These are phyloP conservation scores for Chelonus insularis DNA, from an alignment of 1,140 invertebrate species.

Conservation along the genomic window DNA sequence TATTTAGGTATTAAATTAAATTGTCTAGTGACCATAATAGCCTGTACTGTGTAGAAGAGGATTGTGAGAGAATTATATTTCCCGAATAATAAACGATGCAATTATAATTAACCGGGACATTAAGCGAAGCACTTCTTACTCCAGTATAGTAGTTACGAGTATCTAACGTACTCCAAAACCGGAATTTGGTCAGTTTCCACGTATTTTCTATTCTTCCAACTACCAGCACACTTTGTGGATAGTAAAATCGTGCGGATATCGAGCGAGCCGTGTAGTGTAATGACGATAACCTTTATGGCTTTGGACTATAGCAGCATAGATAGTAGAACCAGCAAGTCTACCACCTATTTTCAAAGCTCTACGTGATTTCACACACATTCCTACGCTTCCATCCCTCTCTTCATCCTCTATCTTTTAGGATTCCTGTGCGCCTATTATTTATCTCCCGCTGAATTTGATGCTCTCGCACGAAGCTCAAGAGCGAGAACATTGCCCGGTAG, in stretches of 20 bases:
- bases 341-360: background rate
- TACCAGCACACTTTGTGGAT: background rate
- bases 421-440: constrained; percentile 3
- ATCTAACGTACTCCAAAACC: background rate
- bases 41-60: background rate
- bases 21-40: background rate
- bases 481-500: background rate
- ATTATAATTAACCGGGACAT: constrained; percentile 14
- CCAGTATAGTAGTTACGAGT: background rate
- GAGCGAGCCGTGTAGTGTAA: constrained; percentile 19
- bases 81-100: constrained; percentile 17
- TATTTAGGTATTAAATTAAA: background rate
- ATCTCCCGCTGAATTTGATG: constrained; percentile 2
- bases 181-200: constrained; percentile 8
- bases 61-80: background rate
- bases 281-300: constrained; percentile 21
- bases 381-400: background rate
- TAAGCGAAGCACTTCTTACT: constrained; percentile 7
- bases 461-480: background rate
- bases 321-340: constrained; percentile 1
- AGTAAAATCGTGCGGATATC: constrained; percentile 12
- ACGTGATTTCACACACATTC: constrained; percentile 5
- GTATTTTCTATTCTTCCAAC: constrained; percentile 4
- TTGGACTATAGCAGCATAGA: background rate
- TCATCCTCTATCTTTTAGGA: background rate